Base-by-base conservation (phyloP, 2,113 vertebrate species). In the Butorides virescens region DNA sequence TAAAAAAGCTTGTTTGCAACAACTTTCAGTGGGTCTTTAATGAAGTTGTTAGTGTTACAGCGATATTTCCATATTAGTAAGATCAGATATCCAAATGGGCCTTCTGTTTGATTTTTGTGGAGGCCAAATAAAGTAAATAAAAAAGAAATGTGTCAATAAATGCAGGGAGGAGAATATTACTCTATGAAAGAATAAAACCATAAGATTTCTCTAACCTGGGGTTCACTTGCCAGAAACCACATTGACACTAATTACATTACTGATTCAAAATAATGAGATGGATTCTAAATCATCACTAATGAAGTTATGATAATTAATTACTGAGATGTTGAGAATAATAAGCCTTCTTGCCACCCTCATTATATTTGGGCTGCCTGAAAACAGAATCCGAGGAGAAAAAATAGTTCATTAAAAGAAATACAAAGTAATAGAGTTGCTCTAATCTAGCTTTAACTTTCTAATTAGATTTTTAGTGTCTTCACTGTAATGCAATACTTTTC, bases 221-320 rank as follows among this genome's bases (percentile, higher is more conserved):
- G 22, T 72, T 96, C 80, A 78, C 46, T 26, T 91, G 36, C n/a
- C 23, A 91, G 73, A 86, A 94, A 62, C 88, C 68, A 66, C 29
- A 84, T 56, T 39, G 68, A 85, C 55, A 52, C 16, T 90, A 96
- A 94, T 94, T 95, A 74, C 52, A 72, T 86, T 88, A 86, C 30
- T 76, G 49, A 86, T 81, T 79, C 78, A 93, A 95, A 92, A 92
- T 83, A 96, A 85, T 92, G 27, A 92, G 44, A 59, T 55, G 20
- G 36, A 66, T 79, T 93, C 53, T 75, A 92, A 96, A 87, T 96
- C 72, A 88, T 87, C 66, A 72, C 46, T 89, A 97, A 92, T 30
- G 92, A 96, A 81, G 32, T 76, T 75, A 92, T n/a, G 65, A 86
- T 94, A 91, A 86, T 73, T 86, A 93, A 61, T 88, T 88, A 87